Evolutionary conservation across 2,113 vertebrate species (phyloP).

Genomic region (Nematolebias whitei): DNA sequence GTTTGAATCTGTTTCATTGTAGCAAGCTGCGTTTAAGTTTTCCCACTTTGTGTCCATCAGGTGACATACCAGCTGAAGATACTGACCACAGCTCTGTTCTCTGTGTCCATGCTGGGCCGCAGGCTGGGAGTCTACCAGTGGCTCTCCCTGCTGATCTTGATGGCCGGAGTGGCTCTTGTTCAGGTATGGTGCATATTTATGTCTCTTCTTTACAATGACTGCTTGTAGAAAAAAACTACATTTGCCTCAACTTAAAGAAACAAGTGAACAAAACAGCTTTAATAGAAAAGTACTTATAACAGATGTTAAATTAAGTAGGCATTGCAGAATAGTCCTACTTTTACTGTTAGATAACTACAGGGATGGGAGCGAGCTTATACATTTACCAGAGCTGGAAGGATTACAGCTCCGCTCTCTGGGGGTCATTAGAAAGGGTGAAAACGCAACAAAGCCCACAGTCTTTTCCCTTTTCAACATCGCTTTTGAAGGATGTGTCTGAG

Average conservation of each 20-base stretch:
- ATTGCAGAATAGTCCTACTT: neutral
- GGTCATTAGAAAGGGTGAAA: neutral
- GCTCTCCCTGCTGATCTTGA: slow-evolving; percentile 92
- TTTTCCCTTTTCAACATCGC: neutral
- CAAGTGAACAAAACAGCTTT: neutral
- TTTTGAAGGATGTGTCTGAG: neutral
- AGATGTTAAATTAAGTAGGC: neutral
- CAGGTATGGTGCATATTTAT: slow-evolving; percentile 81
- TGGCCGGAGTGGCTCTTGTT: slow-evolving; percentile 93
- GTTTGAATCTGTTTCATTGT: neutral
- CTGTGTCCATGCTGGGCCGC: slow-evolving; percentile 95
- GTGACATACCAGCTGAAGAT: slow-evolving; percentile 99
- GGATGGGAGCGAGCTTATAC: neutral
- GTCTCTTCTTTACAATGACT: neutral
- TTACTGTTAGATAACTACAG: neutral
- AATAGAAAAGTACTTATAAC: neutral
- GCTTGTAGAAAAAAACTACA: neutral
- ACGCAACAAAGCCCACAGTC: neutral
- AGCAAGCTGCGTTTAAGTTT: neutral
- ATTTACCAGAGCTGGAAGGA: neutral
- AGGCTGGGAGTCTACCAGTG: slow-evolving; percentile 93
- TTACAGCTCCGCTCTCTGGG: neutral
- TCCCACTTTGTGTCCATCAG: slow-evolving; percentile 66
- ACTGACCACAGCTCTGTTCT: slow-evolving; percentile 96
- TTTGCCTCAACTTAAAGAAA: neutral